Evolutionary conservation across 2,888 invertebrate species (phyloP), one percentile per base, ranked within the genome.

Genomic region (Megamerina dolium): DNA sequence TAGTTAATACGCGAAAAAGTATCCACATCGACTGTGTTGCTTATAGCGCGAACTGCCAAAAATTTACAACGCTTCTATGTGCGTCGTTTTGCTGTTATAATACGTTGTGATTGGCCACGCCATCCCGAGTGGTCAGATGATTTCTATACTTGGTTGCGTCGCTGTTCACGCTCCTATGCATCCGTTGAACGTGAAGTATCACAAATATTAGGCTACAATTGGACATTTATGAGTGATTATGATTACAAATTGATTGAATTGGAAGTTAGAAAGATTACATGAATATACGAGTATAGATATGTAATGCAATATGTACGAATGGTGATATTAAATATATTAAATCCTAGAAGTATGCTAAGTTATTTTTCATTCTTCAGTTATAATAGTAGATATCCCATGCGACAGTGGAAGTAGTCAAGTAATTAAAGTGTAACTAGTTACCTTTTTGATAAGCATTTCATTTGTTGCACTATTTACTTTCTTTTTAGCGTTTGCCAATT

Each of bases 1-100:
- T n/a, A 85, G 85, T 72, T 83, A 53, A 74, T 87, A 19, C 78
- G 85, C 6, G 87, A 89, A 63, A 76, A 83, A 57, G 76, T 90
- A 44, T 88, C 88, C 4, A 86, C 87, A 2, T 76, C 83, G 1
- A 88, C 87, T 0, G 75, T 87, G 13, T 68, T 89, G 31, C 73
- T 88, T 12, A 72, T 88, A 32, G 85, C 82, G 0, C 75, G 75
- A 35, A 78, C 79, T 2, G 81, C 80, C 1, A 78, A 76, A 56
- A 78, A 79, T 52, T 68, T 88, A 41, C 74, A 75, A 16, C 73
- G 74, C 41, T 70, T 87, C 3, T 73, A 80, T 51, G 77, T 90
- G 1, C 73, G 90, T 32, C 75, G 80, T 37, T 85, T 86, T 59
- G 86, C 81, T 1, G 77, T 87, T 9, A 75, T 89, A 47, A 70